Conservation (phyloP, 2,797 vertebrate species). For the Sebastes elongatus region DNA sequence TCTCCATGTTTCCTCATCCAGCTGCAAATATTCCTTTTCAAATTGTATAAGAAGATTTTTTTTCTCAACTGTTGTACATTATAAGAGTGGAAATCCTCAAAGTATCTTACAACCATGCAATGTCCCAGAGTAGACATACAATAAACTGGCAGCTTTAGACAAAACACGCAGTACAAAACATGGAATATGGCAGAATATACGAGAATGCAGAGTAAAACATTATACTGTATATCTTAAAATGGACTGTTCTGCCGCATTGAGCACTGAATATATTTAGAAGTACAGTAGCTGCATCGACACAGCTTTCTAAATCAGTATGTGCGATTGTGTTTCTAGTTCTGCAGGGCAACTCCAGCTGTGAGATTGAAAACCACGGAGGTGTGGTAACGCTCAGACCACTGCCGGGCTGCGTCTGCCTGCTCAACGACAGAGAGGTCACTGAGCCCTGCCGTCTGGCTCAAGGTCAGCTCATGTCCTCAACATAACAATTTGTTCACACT, state of each 20-base stretch:
- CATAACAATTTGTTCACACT: background rate
- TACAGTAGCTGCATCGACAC: background rate
- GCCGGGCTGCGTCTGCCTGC: slow-evolving; percentile 84
- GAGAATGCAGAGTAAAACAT: background rate
- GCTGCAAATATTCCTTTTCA: slow-evolving; percentile 1
- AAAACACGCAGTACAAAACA: background rate
- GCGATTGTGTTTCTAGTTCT: slow-evolving; percentile 81
- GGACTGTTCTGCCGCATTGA: slow-evolving; percentile 5
- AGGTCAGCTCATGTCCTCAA: slow-evolving; percentile 79
- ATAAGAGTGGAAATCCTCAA: slow-evolving; percentile 6
- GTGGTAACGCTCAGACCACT: slow-evolving; percentile 87
- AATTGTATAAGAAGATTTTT: background rate
- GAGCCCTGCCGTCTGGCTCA: slow-evolving; percentile 91
- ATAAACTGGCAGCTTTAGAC: slow-evolving; percentile 1
- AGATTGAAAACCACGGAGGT: slow-evolving; percentile 89
- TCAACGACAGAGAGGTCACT: slow-evolving; percentile 89
- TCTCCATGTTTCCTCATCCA: background rate
- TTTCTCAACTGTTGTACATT: background rate
- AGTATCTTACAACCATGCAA: background rate
- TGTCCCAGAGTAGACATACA: slow-evolving; percentile 9
- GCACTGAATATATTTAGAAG: background rate
- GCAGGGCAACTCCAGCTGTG: slow-evolving; percentile 87
- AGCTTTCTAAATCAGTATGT: slow-evolving; percentile 20
- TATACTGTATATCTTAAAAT: background rate
- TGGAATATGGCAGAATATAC: background rate